These are phyloP conservation scores for Poicephalus meyeri DNA, from an alignment of 2,113 vertebrate genomes.

Conservation along the genomic window DNA sequence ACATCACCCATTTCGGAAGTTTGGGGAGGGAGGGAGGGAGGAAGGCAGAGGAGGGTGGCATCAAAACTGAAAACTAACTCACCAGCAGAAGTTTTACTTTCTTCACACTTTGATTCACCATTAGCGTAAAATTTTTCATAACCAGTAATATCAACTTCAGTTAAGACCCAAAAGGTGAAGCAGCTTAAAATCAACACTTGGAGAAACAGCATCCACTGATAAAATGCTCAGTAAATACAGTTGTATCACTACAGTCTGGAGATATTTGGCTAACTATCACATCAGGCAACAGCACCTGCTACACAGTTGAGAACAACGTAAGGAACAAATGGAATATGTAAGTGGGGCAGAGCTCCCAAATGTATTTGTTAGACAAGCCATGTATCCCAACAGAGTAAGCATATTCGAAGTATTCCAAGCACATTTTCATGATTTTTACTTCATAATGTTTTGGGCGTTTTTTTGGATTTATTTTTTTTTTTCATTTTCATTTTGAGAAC, in stretches of 20 bases:
- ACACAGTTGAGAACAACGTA: slow-evolving; percentile 9
- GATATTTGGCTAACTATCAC: background rate
- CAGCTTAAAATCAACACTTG: background rate
- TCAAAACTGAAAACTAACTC: background rate
- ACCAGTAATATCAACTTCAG: background rate
- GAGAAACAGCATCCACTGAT: background rate
- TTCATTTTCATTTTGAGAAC: background rate
- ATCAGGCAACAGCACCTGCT: slow-evolving; percentile 31
- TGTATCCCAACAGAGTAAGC: background rate
- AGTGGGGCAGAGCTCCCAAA: slow-evolving; percentile 4
- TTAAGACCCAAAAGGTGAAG: background rate
- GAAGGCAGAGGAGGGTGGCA: background rate
- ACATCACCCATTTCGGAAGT: background rate
- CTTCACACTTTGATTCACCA: slow-evolving; percentile 27
- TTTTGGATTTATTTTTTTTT: too few species aligned
- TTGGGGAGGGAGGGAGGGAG: too few species aligned
- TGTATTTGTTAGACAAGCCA: background rate
- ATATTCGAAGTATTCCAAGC: background rate
- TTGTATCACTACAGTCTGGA: background rate
- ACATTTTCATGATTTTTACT: background rate
- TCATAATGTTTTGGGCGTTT: background rate
- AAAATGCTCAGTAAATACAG: background rate
- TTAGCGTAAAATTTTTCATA: slow-evolving; percentile 21
- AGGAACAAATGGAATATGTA: slow-evolving; percentile 40
- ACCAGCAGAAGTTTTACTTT: background rate